phyloP scores from a whole-genome alignment of 2,797 vertebrate genomes.

The Cheirogaleus major region DNA sequence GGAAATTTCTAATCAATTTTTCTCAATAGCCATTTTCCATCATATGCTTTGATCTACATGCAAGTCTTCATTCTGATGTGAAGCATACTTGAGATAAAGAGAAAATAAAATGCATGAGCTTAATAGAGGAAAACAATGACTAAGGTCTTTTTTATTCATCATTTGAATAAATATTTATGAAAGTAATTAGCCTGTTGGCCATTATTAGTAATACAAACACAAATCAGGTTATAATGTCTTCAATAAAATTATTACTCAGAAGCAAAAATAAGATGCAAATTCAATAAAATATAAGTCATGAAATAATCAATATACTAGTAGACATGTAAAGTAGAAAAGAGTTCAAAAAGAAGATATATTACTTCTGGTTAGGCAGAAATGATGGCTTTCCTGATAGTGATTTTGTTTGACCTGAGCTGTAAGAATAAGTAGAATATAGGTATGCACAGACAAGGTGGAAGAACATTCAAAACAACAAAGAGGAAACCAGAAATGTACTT shows the following conservation, averaged over 20 bases:
- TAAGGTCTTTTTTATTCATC: not conserved
- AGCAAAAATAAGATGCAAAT: not conserved
- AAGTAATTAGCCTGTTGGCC: not conserved
- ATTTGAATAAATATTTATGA: not conserved
- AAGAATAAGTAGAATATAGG: not conserved
- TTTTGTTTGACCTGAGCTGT: not conserved
- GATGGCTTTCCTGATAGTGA: not conserved
- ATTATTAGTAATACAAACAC: not conserved
- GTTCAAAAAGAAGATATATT: not conserved
- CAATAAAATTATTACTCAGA: not conserved
- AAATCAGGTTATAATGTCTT: not conserved
- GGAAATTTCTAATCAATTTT: not conserved
- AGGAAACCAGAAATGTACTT: not conserved
- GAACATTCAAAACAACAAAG: not conserved
- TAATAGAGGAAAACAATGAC: not conserved
- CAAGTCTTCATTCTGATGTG: not conserved
- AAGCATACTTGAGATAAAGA: not conserved
- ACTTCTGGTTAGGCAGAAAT: not conserved
- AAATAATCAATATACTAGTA: not conserved
- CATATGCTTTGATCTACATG: not conserved
- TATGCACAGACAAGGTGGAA: not conserved
- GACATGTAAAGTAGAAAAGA: not conserved
- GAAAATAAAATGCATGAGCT: not conserved
- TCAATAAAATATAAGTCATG: not conserved
- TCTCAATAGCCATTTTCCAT: not conserved